A percentile compares a stretch with the other conserved stretches of the same genome.
Conservation (phyloP, 2,888 invertebrate genomes). For the Amiota minor region DNA sequence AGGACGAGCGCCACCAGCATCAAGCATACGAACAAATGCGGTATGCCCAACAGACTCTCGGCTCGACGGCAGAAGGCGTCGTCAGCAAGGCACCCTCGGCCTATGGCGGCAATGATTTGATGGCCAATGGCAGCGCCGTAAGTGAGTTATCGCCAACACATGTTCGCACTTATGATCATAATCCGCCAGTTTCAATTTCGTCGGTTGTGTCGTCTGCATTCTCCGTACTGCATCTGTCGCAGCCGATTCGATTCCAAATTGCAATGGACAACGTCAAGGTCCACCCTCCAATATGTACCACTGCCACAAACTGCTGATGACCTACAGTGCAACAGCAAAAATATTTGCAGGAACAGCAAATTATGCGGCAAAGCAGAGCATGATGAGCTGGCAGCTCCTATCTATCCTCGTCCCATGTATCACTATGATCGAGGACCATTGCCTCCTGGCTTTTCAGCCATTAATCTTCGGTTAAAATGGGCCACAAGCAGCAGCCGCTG, state of each 20-base stretch:
- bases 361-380: slow-evolving; percentile 81
- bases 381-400: slow-evolving; percentile 79
- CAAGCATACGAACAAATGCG: slow-evolving; percentile 69
- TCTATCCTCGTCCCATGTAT: slow-evolving; percentile 88
- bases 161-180: slow-evolving; percentile 64
- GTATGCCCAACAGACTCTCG: slow-evolving; percentile 74
- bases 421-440: slow-evolving; percentile 85
- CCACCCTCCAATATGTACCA: slow-evolving; percentile 78
- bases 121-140: slow-evolving; percentile 51
- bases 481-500: slow-evolving; percentile 72
- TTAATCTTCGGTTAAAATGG: slow-evolving; percentile 89
- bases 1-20: slow-evolving; percentile 62
- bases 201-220: slow-evolving; percentile 58
- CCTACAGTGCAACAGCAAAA: slow-evolving; percentile 76
- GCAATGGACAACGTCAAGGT: slow-evolving; percentile 72
- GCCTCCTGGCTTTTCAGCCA: slow-evolving; percentile 85
- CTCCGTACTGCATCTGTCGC: slow-evolving; percentile 68
- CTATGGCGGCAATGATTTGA: slow-evolving; percentile 54
- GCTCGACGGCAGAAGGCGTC: slow-evolving; percentile 58
- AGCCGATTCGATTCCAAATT: slow-evolving; percentile 76
- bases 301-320: slow-evolving; percentile 76
- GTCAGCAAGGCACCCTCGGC: slow-evolving; percentile 70
- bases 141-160: slow-evolving; percentile 61
- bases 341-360: slow-evolving; percentile 76
- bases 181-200: slow-evolving; percentile 59